phyloP scores from a whole-genome alignment of 1,140 invertebrate species.

The Bombus balteatus region DNA sequence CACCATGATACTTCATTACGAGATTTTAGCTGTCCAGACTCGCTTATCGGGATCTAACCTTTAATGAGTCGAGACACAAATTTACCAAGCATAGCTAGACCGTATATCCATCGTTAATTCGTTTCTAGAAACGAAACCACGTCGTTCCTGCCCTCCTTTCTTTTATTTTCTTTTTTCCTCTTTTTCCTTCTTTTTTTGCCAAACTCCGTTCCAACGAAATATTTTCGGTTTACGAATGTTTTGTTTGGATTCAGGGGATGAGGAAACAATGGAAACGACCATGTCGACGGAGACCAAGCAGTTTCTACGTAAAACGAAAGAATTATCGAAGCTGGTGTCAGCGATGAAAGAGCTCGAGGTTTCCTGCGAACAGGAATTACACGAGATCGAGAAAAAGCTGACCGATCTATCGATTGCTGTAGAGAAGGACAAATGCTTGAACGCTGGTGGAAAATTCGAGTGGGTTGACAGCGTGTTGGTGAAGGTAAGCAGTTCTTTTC shows the following conservation, averaged over 20 bases:
- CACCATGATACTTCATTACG: too few species aligned
- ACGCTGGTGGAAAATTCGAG: conserved; percentile 95
- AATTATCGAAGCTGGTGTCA: conserved; percentile 66
- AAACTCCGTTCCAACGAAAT: not conserved
- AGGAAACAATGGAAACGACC: conserved; percentile 70
- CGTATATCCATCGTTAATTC: not conserved
- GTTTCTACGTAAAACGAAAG: conserved; percentile 82
- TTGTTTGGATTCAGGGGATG: conserved; percentile 59
- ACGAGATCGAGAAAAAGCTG: conserved; percentile 78
- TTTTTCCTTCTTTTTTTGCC: not conserved
- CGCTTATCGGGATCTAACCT: too few species aligned
- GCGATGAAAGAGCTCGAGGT: conserved; percentile 65
- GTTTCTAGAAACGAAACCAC: not conserved
- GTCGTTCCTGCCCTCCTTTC: too few species aligned
- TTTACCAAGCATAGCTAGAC: not conserved
- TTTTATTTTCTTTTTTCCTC: not conserved
- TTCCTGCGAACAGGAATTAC: conserved; percentile 64
- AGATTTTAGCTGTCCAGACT: not conserved
- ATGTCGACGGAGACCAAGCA: conserved; percentile 83
- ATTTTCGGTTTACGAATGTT: conserved; percentile 1
- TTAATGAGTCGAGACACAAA: too few species aligned
- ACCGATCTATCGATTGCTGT: conserved; percentile 76
- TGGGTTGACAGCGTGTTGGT: conserved; percentile 98
- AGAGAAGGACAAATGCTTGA: conserved; percentile 84
- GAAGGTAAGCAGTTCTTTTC: conserved; percentile 83